A percentile compares a stretch with the other conserved stretches of the same genome.
phyloP scores from a whole-genome alignment of 2,113 vertebrate genomes.

The Chunga burmeisteri region DNA sequence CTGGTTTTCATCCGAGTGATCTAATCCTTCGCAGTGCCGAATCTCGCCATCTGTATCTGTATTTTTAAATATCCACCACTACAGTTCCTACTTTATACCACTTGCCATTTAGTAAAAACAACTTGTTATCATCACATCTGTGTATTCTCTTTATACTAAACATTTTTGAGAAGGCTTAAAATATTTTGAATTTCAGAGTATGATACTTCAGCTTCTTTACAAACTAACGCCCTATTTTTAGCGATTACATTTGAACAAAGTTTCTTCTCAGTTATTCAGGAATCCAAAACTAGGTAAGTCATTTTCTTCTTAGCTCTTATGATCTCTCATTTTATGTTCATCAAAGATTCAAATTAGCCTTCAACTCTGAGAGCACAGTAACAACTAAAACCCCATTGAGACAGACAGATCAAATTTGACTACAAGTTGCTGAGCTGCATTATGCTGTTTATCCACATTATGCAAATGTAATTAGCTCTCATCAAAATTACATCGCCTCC shows the following conservation, averaged over 20 bases:
- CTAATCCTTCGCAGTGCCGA: not conserved
- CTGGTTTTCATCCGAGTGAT: not conserved
- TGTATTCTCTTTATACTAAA: not conserved
- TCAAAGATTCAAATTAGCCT: conserved; percentile 65
- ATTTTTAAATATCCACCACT: not conserved
- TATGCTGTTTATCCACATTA: conserved; percentile 87
- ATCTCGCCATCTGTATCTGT: not conserved
- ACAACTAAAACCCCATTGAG: conserved; percentile 75
- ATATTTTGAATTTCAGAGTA: not conserved
- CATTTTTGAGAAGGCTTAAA: not conserved
- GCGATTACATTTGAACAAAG: not conserved
- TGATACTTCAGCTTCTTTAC: not conserved
- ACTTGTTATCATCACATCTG: not conserved
- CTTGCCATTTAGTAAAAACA: not conserved
- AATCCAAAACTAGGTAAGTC: not conserved
- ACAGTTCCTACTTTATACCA: not conserved
- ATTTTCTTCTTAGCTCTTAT: conserved; percentile 35
- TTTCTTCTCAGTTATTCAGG: not conserved
- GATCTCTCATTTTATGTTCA: conserved; percentile 46
- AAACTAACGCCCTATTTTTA: not conserved
- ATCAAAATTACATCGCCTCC: conserved; percentile 78
- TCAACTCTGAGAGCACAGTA: conserved; percentile 60
- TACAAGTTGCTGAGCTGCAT: conserved; percentile 79
- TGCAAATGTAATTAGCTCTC: conserved; percentile 87
- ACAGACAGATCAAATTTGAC: conserved; percentile 80